phyloP scores from a whole-genome alignment of 2,113 vertebrate species.

The Danio rerio region DNA sequence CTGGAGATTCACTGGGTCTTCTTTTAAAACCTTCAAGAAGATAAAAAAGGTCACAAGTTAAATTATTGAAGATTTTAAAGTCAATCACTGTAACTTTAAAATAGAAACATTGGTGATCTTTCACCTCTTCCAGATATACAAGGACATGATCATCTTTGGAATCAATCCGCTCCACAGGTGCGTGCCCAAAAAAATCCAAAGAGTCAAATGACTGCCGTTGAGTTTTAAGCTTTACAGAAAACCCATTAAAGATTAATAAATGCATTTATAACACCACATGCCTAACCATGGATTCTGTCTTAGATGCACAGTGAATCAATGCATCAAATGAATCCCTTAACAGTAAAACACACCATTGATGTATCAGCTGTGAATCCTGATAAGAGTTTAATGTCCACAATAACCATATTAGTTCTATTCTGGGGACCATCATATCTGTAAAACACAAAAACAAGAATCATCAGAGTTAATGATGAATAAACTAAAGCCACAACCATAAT shows the following conservation, averaged over 20 bases:
- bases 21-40: slow-evolving; percentile 53
- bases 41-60: neutral
- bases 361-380: slow-evolving; percentile 68
- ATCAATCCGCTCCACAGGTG: slow-evolving; percentile 67
- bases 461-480: too few species aligned
- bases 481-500: too few species aligned
- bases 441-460: neutral
- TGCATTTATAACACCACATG: neutral
- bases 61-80: neutral
- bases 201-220: neutral
- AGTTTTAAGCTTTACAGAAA: slow-evolving; percentile 51
- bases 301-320: neutral
- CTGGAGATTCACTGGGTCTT: slow-evolving; percentile 45
- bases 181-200: neutral
- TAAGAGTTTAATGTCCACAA: slow-evolving; percentile 70
- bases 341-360: slow-evolving; percentile 25
- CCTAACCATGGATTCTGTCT: neutral
- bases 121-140: slow-evolving; percentile 69
- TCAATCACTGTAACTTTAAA: neutral
- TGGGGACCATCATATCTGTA: slow-evolving; percentile 45
- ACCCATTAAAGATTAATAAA: neutral
- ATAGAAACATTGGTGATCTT: slow-evolving; percentile 5
- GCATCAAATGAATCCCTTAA: neutral
- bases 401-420: slow-evolving; percentile 69
- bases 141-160: slow-evolving; percentile 64